Conservation (phyloP, 1,140 invertebrate species). For the Macrotrachela quadricornifera region DNA sequence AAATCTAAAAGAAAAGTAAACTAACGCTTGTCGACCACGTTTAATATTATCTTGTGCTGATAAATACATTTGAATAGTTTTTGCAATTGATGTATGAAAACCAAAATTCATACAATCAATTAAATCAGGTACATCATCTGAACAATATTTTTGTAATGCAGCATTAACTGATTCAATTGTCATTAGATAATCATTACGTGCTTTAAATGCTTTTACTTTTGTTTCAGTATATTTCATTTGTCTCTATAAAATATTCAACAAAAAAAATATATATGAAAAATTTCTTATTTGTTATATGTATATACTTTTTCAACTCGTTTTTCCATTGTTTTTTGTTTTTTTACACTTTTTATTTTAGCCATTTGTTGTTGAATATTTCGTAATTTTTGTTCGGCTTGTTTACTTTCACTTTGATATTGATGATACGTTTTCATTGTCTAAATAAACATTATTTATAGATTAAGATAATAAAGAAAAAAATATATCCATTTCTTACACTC, state of each 20-base stretch:
- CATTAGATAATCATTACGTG: conserved; percentile 77
- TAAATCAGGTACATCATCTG: conserved; percentile 79
- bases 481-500: conserved; percentile 33
- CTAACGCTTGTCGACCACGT: conserved; percentile 41
- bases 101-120: conserved; percentile 84
- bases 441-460: too few relatives aligned
- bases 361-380: conserved; percentile 56
- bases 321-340: conserved; percentile 61
- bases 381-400: conserved; percentile 63
- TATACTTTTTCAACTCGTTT: conserved; percentile 75
- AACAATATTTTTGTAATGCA: conserved; percentile 83
- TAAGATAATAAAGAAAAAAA: too few relatives aligned
- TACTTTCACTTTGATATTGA: conserved; percentile 61
- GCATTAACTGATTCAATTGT: conserved; percentile 83
- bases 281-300: neutral
- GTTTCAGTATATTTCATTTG: conserved; percentile 70
- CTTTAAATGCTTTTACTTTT: conserved; percentile 67
- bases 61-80: conserved; percentile 55
- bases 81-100: conserved; percentile 59
- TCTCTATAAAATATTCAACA: conserved; percentile 41
- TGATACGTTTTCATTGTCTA: conserved; percentile 53
- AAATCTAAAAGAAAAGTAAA: too few relatives aligned
- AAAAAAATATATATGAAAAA: conserved; percentile 3
- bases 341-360: conserved; percentile 41
- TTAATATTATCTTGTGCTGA: conserved; percentile 56